Base-by-base conservation (phyloP, 2,113 vertebrate genomes). In the Pomatorhinus ruficollis region DNA sequence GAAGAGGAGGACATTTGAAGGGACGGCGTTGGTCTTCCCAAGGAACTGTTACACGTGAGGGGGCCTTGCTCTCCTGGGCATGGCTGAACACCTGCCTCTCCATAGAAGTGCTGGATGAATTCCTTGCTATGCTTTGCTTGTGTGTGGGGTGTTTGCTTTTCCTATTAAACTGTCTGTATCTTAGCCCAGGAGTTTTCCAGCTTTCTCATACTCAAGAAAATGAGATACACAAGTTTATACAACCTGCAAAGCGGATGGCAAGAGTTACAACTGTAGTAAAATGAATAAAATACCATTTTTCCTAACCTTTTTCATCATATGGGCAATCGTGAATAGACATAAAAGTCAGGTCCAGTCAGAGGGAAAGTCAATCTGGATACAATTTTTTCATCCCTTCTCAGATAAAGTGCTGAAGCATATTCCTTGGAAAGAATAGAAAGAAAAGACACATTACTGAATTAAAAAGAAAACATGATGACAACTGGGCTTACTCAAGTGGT, bases 11-110 rank as follows among this genome's bases (percentile, higher is more conserved):
- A 11, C 7, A 22, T 52, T 66, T 57, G 59, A 12, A 74, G 44
- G 4, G 15, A 30, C 24, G 40, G 4, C 6, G 2, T 16, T 37
- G 2, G 9, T 65, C 8, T 37, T 57, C 27, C 15, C 20, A 31
- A 28, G 19, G 20, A 19, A 15, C 17, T 5, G 6, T 31, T 24
- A 53, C 1, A 5, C 0, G 0, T 20, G 31, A 28, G 9, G 22
- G 6, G 13, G 22, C 15, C 18, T 37, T 33, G 44, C 4, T 49
- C 12, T 44, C 10, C 59, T 15, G 31, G 44, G 19, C 18, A 37
- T 28, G 37, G 27, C 6, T 13, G 27, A 57, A 37, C 31, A 44
- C 8, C 42, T 9, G 7, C 12, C 25, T 28, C 14, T 4, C 28
- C 31, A 16, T 23, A 22, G 57, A 27, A 65, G 7, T 7, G 17